Percentiles rank a stretch among this genome's conserved stretches.
Conservation (phyloP, 2,888 invertebrate species). For the Cyclophora albipunctata region DNA sequence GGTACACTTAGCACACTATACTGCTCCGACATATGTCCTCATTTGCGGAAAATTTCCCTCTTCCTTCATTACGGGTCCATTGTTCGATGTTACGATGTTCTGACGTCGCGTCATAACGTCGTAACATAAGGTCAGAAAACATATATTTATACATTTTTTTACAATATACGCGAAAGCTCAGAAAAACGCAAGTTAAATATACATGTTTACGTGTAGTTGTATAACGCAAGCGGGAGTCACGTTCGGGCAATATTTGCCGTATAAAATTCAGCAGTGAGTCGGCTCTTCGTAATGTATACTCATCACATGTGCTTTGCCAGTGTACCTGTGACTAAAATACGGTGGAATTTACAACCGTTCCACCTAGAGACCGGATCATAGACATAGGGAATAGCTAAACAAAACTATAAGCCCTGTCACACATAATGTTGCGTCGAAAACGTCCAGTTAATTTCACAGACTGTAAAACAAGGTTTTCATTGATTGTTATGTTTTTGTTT, state of each 20-base stretch:
- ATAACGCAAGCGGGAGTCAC: constrained; percentile 45
- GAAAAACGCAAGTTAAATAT: constrained; percentile 10
- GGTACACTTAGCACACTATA: neutral
- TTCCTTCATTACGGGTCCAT: neutral
- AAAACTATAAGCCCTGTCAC: neutral
- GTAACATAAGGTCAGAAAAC: neutral
- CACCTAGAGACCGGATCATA: constrained; percentile 1
- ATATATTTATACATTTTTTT: neutral
- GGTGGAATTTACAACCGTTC: constrained; percentile 3
- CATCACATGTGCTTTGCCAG: constrained; percentile 23
- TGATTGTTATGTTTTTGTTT: too few relatives aligned
- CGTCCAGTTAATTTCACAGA: too few relatives aligned
- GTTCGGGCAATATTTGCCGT: constrained; percentile 64
- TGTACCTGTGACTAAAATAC: constrained; percentile 3
- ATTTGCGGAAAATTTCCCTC: constrained; percentile 2
- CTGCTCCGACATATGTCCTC: neutral
- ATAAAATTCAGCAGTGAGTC: constrained; percentile 57
- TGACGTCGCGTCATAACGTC: neutral
- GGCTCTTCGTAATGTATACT: constrained; percentile 35
- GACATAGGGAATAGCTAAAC: constrained; percentile 2
- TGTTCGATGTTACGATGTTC: neutral
- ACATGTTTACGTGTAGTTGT: constrained; percentile 19
- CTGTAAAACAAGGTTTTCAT: too few relatives aligned
- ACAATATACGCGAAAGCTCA: constrained; percentile 6
- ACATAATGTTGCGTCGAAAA: neutral